Base-by-base conservation (phyloP, 2,888 invertebrate species). In the Nemotelus pantherinus region DNA sequence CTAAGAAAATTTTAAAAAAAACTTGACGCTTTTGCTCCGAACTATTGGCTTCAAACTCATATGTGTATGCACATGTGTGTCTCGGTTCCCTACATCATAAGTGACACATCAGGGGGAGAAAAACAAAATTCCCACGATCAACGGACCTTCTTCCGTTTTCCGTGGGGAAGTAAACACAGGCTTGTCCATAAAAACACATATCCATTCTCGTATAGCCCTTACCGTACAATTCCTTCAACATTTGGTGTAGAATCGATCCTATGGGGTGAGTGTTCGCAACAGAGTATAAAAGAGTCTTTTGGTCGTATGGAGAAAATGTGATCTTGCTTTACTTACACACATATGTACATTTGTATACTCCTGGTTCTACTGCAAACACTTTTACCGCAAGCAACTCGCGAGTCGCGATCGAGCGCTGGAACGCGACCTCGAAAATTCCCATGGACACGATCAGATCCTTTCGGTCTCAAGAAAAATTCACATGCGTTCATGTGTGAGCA, bases 61-160 rank as follows among this genome's bases (percentile, higher is more conserved):
- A 25, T 25, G 25, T 25, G 25, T 25, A 25, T 25, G 25, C 25
- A 25, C 25, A 25, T 25, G 25, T 25, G 25, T 25, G 25, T 0
- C 25, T 25, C 25, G 25, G 25, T 25, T 25, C 25, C 25, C 25
- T 25, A 25, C 25, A 25, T 25, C 25, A 25, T 25, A 25, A 25
- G 25, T 25, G 25, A 25, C 25, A 25, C 25, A 25, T 25, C 25
- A 25, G 25, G 25, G 25, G 25, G 25, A 25, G 25, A 5, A 63
- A 71, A 55, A 77, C 77, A 77, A 76, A 78, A 72, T 79, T 79
- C 79, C 65, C 79, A 79, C 79, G 79, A 76, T 79, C 53, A 47
- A 63, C 2, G 43, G 65, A 47, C 50, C 53, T 72, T 78, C 79
- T 79, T 79, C 79, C 79, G 79, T 78, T 79, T 79, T 76, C 77